phyloP scores from a whole-genome alignment of 2,113 vertebrate genomes.

The Alouatta palliata region DNA sequence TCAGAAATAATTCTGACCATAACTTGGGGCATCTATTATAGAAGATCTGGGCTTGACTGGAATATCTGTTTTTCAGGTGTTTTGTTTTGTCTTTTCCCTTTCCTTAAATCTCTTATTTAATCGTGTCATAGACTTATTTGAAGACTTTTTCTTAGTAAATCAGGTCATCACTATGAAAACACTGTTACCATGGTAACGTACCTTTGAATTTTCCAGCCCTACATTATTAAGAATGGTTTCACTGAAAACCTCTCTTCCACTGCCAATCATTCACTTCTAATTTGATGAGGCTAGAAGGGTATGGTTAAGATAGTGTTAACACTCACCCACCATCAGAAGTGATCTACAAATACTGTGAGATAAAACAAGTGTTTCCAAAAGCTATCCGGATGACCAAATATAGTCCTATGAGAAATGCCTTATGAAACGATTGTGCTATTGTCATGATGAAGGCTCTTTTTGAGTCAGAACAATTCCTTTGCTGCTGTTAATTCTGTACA shows the following conservation, averaged over 20 bases:
- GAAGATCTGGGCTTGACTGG: not conserved
- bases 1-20: not conserved
- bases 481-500: not conserved
- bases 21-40: not conserved
- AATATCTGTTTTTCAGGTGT: not conserved
- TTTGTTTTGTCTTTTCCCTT: not conserved
- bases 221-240: not conserved
- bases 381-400: not conserved
- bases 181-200: not conserved
- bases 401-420: not conserved
- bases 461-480: not conserved
- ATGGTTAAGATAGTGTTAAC: not conserved
- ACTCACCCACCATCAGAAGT: not conserved
- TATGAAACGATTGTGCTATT: not conserved
- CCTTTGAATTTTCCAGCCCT: not conserved
- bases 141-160: constrained; percentile 1
- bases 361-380: not conserved
- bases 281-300: not conserved
- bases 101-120: constrained; percentile 10
- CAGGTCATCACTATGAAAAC: constrained; percentile 10
- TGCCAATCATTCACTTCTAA: not conserved
- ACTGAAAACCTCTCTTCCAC: not conserved
- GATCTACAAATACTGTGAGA: not conserved
- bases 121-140: not conserved
- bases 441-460: not conserved